Conservation (phyloP, 2,113 vertebrate species). For the Cyprinodon tularosa region DNA sequence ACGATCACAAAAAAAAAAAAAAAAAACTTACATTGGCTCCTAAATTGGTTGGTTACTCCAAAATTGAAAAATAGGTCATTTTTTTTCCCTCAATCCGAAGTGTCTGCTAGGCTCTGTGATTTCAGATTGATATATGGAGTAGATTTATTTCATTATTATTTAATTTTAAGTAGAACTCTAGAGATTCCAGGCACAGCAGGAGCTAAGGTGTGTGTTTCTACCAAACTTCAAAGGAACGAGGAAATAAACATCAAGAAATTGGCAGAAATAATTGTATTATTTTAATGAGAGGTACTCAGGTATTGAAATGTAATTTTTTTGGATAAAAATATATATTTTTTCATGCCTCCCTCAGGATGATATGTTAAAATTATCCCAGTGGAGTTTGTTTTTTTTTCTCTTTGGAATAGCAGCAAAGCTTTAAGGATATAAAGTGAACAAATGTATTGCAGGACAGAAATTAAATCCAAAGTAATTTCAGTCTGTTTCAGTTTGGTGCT, state of each 20-base stretch:
- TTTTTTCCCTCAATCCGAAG: slow-evolving; percentile 64
- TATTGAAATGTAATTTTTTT: slow-evolving; percentile 21
- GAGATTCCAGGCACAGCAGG: slow-evolving; percentile 58
- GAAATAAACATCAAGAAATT: slow-evolving; percentile 45
- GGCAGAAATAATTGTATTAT: slow-evolving; percentile 34
- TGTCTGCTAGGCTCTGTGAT: slow-evolving; percentile 63
- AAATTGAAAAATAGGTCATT: slow-evolving; percentile 69
- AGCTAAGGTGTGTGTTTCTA: slow-evolving; percentile 55
- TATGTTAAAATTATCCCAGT: slow-evolving; percentile 14
- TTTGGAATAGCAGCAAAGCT: slow-evolving; percentile 18
- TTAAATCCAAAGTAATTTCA: slow-evolving; percentile 7
- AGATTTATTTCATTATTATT: slow-evolving; percentile 27
- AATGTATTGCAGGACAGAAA: slow-evolving; percentile 4
- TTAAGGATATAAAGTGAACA: slow-evolving; percentile 15
- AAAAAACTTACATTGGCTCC: slow-evolving; percentile 50
- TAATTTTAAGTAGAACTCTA: slow-evolving; percentile 33
- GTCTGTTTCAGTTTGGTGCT: slow-evolving; percentile 26
- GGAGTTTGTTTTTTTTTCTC: background rate
- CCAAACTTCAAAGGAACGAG: slow-evolving; percentile 54
- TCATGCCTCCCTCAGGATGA: slow-evolving; percentile 12
- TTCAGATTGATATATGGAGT: slow-evolving; percentile 69
- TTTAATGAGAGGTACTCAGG: slow-evolving; percentile 18
- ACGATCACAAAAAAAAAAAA: slow-evolving; percentile 43
- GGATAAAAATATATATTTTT: slow-evolving; percentile 6
- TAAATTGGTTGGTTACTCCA: slow-evolving; percentile 68